Percentiles rank a stretch among this genome's conserved stretches.
Conservation (phyloP, 1,140 invertebrate genomes). For the Drosophila tsacasi region DNA sequence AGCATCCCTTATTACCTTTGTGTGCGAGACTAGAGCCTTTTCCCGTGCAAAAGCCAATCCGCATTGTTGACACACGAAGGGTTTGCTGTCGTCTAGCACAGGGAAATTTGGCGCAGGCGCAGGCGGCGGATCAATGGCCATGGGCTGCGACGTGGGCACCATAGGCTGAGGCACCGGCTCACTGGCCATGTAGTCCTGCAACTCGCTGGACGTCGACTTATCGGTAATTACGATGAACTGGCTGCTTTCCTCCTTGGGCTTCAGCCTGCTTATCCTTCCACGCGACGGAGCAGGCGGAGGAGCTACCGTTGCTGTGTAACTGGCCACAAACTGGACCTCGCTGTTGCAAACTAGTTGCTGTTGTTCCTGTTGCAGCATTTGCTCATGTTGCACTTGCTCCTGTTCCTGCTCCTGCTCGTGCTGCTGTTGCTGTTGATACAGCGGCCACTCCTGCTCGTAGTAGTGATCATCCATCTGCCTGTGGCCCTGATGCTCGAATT, state of each 20-base stretch:
- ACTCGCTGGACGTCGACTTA: slow-evolving; percentile 22
- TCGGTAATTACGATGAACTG: slow-evolving; percentile 65
- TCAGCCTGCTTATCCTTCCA: slow-evolving; percentile 74
- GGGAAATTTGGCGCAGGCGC: slow-evolving; percentile 81
- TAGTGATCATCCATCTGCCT: slow-evolving; percentile 69
- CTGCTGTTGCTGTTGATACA: slow-evolving; percentile 56
- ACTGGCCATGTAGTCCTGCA: slow-evolving; percentile 46
- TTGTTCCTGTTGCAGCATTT: slow-evolving; percentile 12
- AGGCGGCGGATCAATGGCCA: slow-evolving; percentile 37
- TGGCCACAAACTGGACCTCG: slow-evolving; percentile 25
- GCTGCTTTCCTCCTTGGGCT: slow-evolving; percentile 74
- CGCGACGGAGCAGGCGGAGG: slow-evolving; percentile 44
- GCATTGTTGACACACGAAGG: slow-evolving; percentile 92
- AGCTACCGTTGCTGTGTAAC: slow-evolving; percentile 24
- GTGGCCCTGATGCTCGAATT: slow-evolving; percentile 62
- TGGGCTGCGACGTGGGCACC: slow-evolving; percentile 8
- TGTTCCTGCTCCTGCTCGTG: slow-evolving; percentile 5
- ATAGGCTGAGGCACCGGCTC: slow-evolving; percentile 15
- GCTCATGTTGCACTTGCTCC: slow-evolving; percentile 6
- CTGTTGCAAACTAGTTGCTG: slow-evolving; percentile 40
- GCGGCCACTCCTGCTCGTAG: slow-evolving; percentile 78
- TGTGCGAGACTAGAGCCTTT: slow-evolving; percentile 91
- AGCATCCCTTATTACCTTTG: slow-evolving; percentile 84
- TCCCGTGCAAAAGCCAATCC: slow-evolving; percentile 92
- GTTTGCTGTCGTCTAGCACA: slow-evolving; percentile 90